These are phyloP conservation scores for Apocheima hispidaria DNA, from an alignment of 2,888 invertebrate species.

Conservation along the genomic window DNA sequence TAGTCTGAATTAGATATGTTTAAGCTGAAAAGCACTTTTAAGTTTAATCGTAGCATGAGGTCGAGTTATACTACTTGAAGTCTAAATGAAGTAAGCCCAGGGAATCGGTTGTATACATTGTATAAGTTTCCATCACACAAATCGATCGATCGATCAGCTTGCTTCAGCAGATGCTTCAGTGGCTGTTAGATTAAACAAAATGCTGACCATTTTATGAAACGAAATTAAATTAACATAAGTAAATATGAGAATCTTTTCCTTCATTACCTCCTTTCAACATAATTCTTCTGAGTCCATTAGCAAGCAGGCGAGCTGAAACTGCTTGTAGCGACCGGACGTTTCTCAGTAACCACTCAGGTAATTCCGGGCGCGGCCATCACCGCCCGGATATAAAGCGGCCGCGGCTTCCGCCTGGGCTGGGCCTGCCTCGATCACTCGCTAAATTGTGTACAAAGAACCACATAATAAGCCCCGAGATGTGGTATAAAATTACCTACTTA, in stretches of 20 bases:
- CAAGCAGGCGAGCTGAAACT: conserved; percentile 5
- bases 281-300: conserved; percentile 9
- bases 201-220: too few relatives aligned
- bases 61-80: not conserved
- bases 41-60: not conserved
- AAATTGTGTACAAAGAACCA: conserved; percentile 42
- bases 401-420: conserved; percentile 36
- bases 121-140: too few relatives aligned
- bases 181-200: too few relatives aligned
- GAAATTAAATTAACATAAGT: too few relatives aligned
- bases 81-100: too few relatives aligned
- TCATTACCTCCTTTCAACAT: not conserved
- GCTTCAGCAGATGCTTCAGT: too few relatives aligned
- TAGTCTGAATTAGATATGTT: not conserved
- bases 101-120: too few relatives aligned
- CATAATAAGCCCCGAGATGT: conserved; percentile 34
- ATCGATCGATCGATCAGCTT: too few relatives aligned
- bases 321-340: conserved; percentile 13
- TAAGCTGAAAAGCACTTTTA: not conserved
- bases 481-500: conserved; percentile 39
- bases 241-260: not conserved
- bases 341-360: conserved; percentile 38
- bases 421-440: conserved; percentile 37
- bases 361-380: conserved; percentile 42
- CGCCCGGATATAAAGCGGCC: conserved; percentile 54